Evolutionary conservation across 2,888 invertebrate genomes (phyloP).

Genomic region (Blastobasis lacticolella): DNA sequence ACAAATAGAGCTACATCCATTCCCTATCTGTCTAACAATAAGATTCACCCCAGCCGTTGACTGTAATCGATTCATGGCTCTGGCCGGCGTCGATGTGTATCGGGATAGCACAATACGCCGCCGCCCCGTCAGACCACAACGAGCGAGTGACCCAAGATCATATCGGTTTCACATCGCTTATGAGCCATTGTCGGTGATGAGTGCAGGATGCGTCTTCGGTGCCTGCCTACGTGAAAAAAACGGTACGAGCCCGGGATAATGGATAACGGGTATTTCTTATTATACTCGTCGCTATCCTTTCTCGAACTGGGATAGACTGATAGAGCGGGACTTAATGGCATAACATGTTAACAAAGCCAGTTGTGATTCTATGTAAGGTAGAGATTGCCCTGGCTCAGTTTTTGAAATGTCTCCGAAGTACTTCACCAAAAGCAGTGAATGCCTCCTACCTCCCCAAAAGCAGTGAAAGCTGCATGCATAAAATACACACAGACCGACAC

Average conservation of each 20-base stretch:
- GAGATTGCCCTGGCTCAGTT: too few relatives aligned
- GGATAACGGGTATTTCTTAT: constrained; percentile 4
- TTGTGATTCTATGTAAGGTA: too few relatives aligned
- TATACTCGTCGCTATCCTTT: background rate
- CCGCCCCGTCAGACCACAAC: constrained; percentile 33
- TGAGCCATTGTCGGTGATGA: constrained; percentile 41
- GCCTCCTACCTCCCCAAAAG: too few relatives aligned
- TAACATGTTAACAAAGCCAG: too few relatives aligned
- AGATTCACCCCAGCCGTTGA: constrained; percentile 4
- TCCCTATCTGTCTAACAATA: constrained; percentile 14
- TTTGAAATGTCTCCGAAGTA: too few relatives aligned
- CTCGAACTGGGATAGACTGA: too few relatives aligned
- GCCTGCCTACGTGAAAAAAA: too few relatives aligned
- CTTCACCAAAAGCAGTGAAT: too few relatives aligned
- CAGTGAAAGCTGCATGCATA: too few relatives aligned
- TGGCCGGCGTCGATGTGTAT: constrained; percentile 46
- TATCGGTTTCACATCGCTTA: constrained; percentile 55
- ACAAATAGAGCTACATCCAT: background rate
- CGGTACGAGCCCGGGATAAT: background rate
- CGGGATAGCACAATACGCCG: constrained; percentile 35
- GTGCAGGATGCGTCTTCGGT: constrained; percentile 39
- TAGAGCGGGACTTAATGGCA: too few relatives aligned
- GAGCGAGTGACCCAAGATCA: constrained; percentile 55
- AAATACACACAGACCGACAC: too few relatives aligned
- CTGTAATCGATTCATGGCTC: constrained; percentile 37